Conservation (phyloP, 2,888 invertebrate species). For the Eupithecia exiguata region DNA sequence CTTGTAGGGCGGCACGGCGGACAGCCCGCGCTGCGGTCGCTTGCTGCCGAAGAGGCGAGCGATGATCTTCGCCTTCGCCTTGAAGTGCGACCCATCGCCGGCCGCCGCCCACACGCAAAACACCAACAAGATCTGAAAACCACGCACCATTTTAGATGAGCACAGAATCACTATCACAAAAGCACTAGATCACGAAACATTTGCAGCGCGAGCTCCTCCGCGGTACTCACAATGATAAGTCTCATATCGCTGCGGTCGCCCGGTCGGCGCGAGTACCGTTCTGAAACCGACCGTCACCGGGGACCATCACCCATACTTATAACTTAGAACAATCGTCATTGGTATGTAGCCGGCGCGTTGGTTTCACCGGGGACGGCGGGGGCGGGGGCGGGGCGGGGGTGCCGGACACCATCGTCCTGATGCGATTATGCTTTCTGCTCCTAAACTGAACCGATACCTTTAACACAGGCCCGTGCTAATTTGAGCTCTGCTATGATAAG, state of each 20-base stretch:
- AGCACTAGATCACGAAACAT: slow-evolving; percentile 44
- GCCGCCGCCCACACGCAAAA: slow-evolving; percentile 62
- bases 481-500: slow-evolving; percentile 42
- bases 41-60: slow-evolving; percentile 65
- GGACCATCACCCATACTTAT: slow-evolving; percentile 74
- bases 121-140: slow-evolving; percentile 75
- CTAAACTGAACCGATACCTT: slow-evolving; percentile 56
- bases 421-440: slow-evolving; percentile 70
- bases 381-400: slow-evolving; percentile 38
- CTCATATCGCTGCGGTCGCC: slow-evolving; percentile 71
- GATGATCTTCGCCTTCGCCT: slow-evolving; percentile 64
- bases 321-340: slow-evolving; percentile 67
- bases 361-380: slow-evolving; percentile 66
- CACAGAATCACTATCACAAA: slow-evolving; percentile 39
- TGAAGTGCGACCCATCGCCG: slow-evolving; percentile 67
- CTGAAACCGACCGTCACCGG: slow-evolving; percentile 62
- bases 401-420: slow-evolving; percentile 72
- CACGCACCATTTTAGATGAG: slow-evolving; percentile 57
- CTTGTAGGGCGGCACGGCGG: slow-evolving; percentile 76
- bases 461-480: slow-evolving; percentile 44
- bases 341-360: slow-evolving; percentile 71
- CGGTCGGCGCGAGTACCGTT: slow-evolving; percentile 64
- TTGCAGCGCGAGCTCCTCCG: slow-evolving; percentile 47
- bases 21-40: slow-evolving; percentile 73
- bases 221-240: slow-evolving; percentile 68